Evolutionary conservation across 2,888 invertebrate species (phyloP), one percentile per base, ranked within the genome.

Genomic region (Acanthosepion esculentum): DNA sequence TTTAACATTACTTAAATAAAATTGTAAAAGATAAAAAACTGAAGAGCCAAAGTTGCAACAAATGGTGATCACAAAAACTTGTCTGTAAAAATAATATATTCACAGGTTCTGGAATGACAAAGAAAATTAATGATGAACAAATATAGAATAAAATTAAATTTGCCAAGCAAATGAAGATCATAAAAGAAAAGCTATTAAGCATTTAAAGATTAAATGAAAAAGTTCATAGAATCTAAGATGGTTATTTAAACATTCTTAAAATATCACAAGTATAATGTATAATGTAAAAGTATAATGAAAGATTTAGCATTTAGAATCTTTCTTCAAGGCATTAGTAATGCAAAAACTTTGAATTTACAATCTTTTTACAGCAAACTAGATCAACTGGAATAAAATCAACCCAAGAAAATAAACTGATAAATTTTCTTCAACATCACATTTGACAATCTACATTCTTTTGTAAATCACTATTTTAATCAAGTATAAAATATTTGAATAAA

Each of bases 21-120:
- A 78, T 78, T 2, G 5, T n/a, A 78, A 12, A 0, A 23, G 20
- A 78, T 15, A 78, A 78, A n/a, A n/a, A 1, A 29, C 2, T 29
- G n/a, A 78, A 78, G n/a, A 64, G 23, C 15, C 5, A 10, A n/a
- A 78, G 78, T 78, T 78, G 78, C n/a, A 78, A 78, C 78, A 78
- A 78, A 78, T 78, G 78, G 78, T 78, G 33, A 78, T 18, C 78
- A 78, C n/a, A 59, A 59, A 59, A 59, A 78, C 78, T 78, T 78
- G 78, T 78, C 78, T 78, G 78, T 78, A 78, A 78, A 78, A 10
- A 78, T 10, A 78, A n/a, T 33, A 33, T 78, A 78, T 78, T 18
- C 78, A 78, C 78, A 33, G 59, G 78, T 78, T 78, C 78, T 78
- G 78, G n/a, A 78, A 78, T 78, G 78, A 78, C n/a, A 78, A 78